A percentile compares a stretch with the other conserved stretches of the same genome.
Conservation (phyloP, 2,888 invertebrate genomes). For the Lasioglossum zephyrum region DNA sequence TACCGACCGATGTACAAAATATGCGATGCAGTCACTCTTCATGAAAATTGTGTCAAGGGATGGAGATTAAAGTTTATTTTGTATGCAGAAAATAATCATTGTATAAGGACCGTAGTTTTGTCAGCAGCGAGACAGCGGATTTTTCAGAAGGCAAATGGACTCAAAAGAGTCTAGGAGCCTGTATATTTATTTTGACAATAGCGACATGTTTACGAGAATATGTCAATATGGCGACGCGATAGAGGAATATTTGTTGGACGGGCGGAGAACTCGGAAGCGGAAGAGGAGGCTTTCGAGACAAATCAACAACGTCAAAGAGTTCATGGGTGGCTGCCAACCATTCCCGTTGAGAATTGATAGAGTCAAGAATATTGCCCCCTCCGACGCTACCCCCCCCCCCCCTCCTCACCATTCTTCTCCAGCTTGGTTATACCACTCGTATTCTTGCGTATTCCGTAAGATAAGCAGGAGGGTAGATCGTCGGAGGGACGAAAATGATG, state of each 20-base stretch:
- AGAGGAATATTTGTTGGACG: constrained; percentile 25
- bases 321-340: constrained; percentile 62
- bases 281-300: constrained; percentile 51
- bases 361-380: constrained; percentile 76
- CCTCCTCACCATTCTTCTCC: constrained; percentile 28
- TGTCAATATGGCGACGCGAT: background rate
- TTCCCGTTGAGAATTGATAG: constrained; percentile 78
- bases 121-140: background rate
- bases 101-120: background rate
- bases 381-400: constrained; percentile 20
- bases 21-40: no score
- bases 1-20: no score
- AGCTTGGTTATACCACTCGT: constrained; percentile 57
- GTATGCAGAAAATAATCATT: background rate
- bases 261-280: constrained; percentile 12
- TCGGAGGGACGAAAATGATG: constrained; percentile 67
- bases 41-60: background rate
- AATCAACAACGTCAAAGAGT: constrained; percentile 66
- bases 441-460: constrained; percentile 65
- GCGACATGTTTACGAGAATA: background rate
- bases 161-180: background rate
- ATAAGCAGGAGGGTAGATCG: constrained; percentile 60
- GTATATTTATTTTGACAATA: constrained; percentile 8
- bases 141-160: background rate
- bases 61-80: background rate